Evolutionary conservation across 2,888 invertebrate genomes (phyloP).

Genomic region (Aleiodes testaceus): DNA sequence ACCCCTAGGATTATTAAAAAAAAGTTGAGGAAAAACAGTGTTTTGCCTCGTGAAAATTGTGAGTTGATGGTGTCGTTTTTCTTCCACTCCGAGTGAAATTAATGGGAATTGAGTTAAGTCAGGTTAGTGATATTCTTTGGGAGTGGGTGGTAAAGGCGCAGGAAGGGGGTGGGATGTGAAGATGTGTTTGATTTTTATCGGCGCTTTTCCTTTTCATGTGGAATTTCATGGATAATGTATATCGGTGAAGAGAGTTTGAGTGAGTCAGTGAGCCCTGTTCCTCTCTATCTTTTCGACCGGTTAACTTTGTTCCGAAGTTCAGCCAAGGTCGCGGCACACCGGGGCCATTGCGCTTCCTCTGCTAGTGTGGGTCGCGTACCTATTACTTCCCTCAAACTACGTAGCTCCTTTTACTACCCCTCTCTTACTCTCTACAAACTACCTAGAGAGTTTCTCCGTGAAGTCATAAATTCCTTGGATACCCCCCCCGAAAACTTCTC

Average conservation of each 20-base stretch:
- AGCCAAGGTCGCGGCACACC: conserved; percentile 51
- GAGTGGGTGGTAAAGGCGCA: neutral
- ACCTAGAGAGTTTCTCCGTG: conserved; percentile 47
- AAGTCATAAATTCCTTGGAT: conserved; percentile 53
- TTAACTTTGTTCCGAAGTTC: conserved; percentile 70
- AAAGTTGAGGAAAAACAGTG: neutral
- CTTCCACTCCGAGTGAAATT: neutral
- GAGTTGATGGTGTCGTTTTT: neutral
- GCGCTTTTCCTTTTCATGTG: neutral
- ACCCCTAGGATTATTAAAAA: neutral
- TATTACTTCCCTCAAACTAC: conserved; percentile 21
- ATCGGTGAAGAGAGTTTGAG: conserved; percentile 57
- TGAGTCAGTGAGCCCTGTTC: conserved; percentile 58
- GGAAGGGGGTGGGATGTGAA: too few relatives aligned
- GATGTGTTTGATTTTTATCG: neutral
- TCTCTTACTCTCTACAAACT: conserved; percentile 46
- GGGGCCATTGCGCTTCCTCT: conserved; percentile 42
- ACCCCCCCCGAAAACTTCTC: conserved; percentile 34
- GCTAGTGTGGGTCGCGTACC: conserved; percentile 29
- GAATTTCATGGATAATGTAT: conserved; percentile 21
- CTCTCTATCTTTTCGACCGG: conserved; percentile 53
- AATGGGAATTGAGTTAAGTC: conserved; percentile 58
- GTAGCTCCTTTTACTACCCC: conserved; percentile 10
- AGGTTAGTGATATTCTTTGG: conserved; percentile 58
- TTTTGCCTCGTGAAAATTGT: too few relatives aligned